Conservation (phyloP, 37 sponge, comb jelly and placozoan species). For the Bolinopsis microptera region DNA sequence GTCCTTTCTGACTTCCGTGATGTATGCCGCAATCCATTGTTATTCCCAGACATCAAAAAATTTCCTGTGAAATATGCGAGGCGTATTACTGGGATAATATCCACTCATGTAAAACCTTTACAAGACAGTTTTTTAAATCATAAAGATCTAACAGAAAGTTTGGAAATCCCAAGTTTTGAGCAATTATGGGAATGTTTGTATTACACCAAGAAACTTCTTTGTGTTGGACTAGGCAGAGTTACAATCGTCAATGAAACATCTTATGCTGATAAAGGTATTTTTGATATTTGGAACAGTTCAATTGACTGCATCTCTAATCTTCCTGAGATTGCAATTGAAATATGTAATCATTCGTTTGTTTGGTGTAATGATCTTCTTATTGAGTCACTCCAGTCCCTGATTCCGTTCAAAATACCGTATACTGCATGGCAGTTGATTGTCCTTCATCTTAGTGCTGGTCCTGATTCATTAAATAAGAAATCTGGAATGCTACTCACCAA, state of each 20-base stretch:
- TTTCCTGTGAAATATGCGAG: too few relatives aligned
- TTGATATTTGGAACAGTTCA: background rate
- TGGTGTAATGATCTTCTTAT: background rate
- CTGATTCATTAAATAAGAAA: background rate
- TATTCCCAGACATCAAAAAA: too few relatives aligned
- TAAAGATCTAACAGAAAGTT: background rate
- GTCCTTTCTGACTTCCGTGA: too few relatives aligned
- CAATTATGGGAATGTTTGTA: background rate
- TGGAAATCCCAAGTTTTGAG: background rate
- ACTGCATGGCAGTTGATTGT: background rate
- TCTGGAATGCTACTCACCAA: background rate
- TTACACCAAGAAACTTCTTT: background rate
- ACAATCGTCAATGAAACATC: background rate
- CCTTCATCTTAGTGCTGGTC: background rate
- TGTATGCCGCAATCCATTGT: too few relatives aligned
- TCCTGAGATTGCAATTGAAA: background rate
- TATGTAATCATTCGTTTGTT: background rate
- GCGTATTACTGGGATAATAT: too few relatives aligned
- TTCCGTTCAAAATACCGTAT: background rate
- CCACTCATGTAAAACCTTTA: too few relatives aligned
- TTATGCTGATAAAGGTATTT: background rate
- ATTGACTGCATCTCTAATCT: background rate
- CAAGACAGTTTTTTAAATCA: too few relatives aligned
- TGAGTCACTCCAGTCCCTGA: background rate
- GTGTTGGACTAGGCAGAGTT: background rate